These are phyloP conservation scores for Stegodyphus dumicola DNA, from an alignment of 1,140 invertebrate species.

Conservation along the genomic window DNA sequence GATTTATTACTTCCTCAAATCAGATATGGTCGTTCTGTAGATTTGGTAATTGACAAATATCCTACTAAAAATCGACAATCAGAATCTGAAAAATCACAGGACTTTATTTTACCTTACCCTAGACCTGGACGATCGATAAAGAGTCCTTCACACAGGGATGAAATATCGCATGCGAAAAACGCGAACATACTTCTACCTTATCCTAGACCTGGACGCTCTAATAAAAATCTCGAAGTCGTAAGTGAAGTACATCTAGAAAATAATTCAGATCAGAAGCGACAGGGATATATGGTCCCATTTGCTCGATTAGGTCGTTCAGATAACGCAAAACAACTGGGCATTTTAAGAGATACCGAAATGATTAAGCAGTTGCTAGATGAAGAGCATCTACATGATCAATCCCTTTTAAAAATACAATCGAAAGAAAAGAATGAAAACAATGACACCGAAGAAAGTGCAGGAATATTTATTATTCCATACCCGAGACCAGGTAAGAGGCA, in stretches of 20 bases:
- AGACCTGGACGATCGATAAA: conserved; percentile 23
- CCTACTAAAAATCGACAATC: background rate
- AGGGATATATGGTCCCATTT: background rate
- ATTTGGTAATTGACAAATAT: background rate
- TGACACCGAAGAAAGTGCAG: background rate
- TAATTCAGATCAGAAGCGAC: background rate
- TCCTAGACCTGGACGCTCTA: background rate
- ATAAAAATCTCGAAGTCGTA: no score
- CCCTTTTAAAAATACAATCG: background rate
- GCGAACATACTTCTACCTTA: background rate
- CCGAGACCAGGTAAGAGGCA: conserved; percentile 42
- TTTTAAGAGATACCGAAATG: background rate
- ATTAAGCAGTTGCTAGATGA: background rate
- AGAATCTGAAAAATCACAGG: background rate
- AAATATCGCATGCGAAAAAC: background rate
- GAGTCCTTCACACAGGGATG: background rate
- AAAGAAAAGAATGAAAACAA: background rate
- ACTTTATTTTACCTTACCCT: conserved; percentile 26
- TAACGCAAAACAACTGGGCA: background rate
- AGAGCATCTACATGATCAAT: background rate
- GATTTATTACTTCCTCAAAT: conserved; percentile 23
- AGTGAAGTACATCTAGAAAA: no score
- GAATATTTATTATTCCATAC: conserved; percentile 27
- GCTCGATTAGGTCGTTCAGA: background rate
- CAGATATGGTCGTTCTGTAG: conserved; percentile 16